Conservation (phyloP, 2,888 invertebrate genomes). For the Gastrophysa polygoni region DNA sequence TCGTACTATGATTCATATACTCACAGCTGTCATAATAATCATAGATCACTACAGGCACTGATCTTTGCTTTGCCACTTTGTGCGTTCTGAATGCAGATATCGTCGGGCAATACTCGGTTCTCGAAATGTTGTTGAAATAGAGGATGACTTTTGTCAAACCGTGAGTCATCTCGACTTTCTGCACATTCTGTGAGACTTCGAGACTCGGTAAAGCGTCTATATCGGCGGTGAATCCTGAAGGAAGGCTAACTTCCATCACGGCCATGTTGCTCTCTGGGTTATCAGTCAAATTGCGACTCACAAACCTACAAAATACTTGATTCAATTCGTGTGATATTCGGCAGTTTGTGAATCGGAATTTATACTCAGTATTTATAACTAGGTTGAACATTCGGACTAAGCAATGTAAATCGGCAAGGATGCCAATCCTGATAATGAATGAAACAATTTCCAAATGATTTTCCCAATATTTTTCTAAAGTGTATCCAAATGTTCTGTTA, state of each 20-base stretch:
- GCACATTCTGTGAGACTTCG: slow-evolving; percentile 64
- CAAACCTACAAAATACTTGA: slow-evolving; percentile 62
- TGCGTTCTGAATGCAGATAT: slow-evolving; percentile 82
- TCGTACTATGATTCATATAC: too few relatives aligned
- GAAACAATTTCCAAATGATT: too few relatives aligned
- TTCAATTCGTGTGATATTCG: background rate
- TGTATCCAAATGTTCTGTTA: too few relatives aligned
- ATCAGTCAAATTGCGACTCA: slow-evolving; percentile 63
- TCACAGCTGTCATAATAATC: slow-evolving; percentile 93
- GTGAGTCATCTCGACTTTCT: slow-evolving; percentile 72
- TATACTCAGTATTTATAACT: background rate
- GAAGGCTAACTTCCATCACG: slow-evolving; percentile 86
- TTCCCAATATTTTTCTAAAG: too few relatives aligned
- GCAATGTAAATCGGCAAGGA: too few relatives aligned
- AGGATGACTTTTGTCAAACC: slow-evolving; percentile 69
- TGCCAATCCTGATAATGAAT: too few relatives aligned
- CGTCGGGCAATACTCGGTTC: slow-evolving; percentile 77
- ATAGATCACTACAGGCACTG: slow-evolving; percentile 82
- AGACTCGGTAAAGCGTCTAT: slow-evolving; percentile 71
- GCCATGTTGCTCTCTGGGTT: slow-evolving; percentile 85
- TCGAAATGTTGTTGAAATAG: slow-evolving; percentile 73
- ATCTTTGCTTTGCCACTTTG: slow-evolving; percentile 84
- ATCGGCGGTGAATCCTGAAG: slow-evolving; percentile 90
- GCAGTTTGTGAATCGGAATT: too few relatives aligned
- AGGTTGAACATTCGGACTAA: background rate